Conservation (phyloP, 1,140 invertebrate species). For the Bacillus rossius region DNA sequence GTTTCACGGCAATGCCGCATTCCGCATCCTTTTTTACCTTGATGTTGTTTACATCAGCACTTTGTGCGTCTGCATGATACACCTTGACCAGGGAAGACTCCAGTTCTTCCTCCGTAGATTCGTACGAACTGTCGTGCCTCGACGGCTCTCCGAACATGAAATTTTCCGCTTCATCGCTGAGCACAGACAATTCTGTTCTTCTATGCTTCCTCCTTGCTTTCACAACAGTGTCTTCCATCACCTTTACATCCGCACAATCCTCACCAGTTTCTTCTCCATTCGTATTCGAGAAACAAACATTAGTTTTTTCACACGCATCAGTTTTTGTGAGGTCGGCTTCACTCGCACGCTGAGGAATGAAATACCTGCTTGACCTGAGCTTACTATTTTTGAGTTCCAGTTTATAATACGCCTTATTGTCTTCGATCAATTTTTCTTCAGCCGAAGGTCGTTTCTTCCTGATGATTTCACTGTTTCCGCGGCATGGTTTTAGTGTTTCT, state of each 20-base stretch:
- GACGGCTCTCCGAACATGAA: slow-evolving; percentile 70
- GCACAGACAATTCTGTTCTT: slow-evolving; percentile 61
- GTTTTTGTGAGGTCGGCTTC: background rate
- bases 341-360: slow-evolving; percentile 18
- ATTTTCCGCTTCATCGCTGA: slow-evolving; percentile 76
- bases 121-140: slow-evolving; percentile 49
- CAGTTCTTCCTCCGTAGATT: slow-evolving; percentile 42
- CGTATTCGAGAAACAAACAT: background rate
- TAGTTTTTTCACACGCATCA: no score
- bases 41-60: no score
- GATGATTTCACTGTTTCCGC: slow-evolving; percentile 6
- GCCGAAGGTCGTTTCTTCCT: slow-evolving; percentile 45
- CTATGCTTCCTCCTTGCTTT: slow-evolving; percentile 60
- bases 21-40: no score
- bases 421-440: slow-evolving; percentile 51
- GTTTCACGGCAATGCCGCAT: no score
- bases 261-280: slow-evolving; percentile 7
- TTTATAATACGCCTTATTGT: slow-evolving; percentile 63
- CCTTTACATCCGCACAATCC: background rate
- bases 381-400: slow-evolving; percentile 66
- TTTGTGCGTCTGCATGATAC: no score
- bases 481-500: background rate
- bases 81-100: slow-evolving; percentile 9
- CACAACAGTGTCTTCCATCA: background rate
- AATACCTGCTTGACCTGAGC: slow-evolving; percentile 52